Base-by-base conservation (phyloP, 2,888 invertebrate species). In the Scaptomyza flava region DNA sequence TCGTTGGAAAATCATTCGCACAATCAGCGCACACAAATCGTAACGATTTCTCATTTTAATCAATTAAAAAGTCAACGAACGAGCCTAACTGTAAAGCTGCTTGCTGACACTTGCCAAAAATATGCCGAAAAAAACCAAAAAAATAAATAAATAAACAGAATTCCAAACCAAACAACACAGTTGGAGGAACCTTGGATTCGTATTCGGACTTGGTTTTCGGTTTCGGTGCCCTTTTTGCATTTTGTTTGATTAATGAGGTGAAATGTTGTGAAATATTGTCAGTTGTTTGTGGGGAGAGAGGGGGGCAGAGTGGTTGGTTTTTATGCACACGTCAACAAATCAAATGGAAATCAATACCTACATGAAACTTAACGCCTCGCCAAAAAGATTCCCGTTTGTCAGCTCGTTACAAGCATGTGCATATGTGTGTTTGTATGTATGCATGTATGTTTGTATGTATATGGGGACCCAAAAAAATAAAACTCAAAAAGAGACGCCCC, bases 31-130 rank as follows among this genome's bases (percentile, higher is more conserved):
- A 83, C 87, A 84, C 79, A 82, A 86, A 90, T 90, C 90, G 90
- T 86, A 90, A 90, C 90, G 90, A 90, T 90, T 90, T 89, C 89
- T 90, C 89, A 90, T 90, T 90, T 90, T 90, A 90, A 90, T 90
- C 90, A 90, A 90, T 90, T 90, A 90, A 90, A 90, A 90, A 90
- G 90, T 89, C 90, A 90, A 87, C 89, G 89, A 87, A 83, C 74
- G 82, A 50, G 66, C 56, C 60, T 80, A 81, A 84, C 83, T 81
- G 84, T 81, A 80, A 78, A 83, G 60, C 68, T 8, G 70, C 68
- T 72, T n/a, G n/a, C 79, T 83, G 82, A 86, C 84, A 87, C 82
- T 86, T 84, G 85, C 86, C 79, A 62, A 79, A 85, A 89, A 89
- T 79, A 85, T 84, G 79, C 72, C 73, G 42, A 51, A 69, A 59